Base-by-base conservation (phyloP, 2,888 invertebrate species). In the Trichacis sp. region DNA sequence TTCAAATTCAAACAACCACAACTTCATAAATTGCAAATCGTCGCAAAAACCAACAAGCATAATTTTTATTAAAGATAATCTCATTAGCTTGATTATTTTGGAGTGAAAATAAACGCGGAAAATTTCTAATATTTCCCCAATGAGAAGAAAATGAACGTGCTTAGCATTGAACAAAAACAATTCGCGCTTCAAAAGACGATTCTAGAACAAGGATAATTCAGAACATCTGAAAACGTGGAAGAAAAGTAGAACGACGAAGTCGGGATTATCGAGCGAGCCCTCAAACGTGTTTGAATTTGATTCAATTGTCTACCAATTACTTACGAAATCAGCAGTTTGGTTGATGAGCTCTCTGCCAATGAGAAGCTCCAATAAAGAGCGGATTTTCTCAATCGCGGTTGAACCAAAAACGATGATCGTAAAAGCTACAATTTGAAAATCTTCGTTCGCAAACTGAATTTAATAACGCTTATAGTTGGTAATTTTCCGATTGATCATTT, bases 81-180 rank as follows among this genome's bases (percentile, higher is more conserved):
- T 8, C 24, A 8, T 24, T 24, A 5, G 3, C 24, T 8, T 24
- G 24, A 24, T 24, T 48, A 48, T 36, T 53, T 53, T 20, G 19
- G 36, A n/a, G n/a, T n/a, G n/a, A n/a, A 48, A 54, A 54, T 43
- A 52, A 60, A 19, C 42, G 47, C 12, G 20, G 52, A 42, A 59
- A 59, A 48, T 54, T 60, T 60, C 54, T 60, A 60, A 60, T 60
- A 49, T 20, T n/a, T 19, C 45, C 19, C 60, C 54, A 60, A 60
- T 53, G 60, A 60, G 60, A 17, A 38, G 12, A 11, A 17, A 12
- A 48, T 12, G 24, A 49, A 59, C 46, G 49, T 45, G 46, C 29
- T 46, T 38, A 19, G 55, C 50, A 46, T 55, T 11, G n/a, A 29
- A 38, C 18, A 1, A 38, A 33, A 38, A 38, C 36, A 9, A 17